Conservation (phyloP, 2,888 invertebrate genomes). For the Creontiades dilutus region DNA sequence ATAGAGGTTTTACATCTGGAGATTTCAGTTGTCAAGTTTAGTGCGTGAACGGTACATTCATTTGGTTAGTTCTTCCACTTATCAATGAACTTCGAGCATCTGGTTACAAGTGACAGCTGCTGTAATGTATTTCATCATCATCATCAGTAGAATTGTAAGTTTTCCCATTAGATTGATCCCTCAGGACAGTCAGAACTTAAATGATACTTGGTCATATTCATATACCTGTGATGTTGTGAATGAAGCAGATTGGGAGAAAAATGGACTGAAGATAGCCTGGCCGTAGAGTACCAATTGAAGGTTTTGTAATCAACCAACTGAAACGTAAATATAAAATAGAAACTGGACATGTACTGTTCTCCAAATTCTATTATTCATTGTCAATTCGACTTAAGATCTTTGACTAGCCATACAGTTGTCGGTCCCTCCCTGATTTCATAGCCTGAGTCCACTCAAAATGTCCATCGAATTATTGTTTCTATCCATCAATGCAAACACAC, state of each 20-base stretch:
- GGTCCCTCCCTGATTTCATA: too few relatives aligned
- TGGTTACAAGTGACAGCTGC: neutral
- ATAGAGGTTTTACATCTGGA: neutral
- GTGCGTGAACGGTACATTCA: neutral
- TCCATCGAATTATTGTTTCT: too few relatives aligned
- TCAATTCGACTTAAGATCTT: too few relatives aligned
- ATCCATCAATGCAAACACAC: too few relatives aligned
- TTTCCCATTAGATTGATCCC: neutral
- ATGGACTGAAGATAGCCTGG: too few relatives aligned
- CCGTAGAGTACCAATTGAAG: neutral
- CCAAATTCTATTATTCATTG: too few relatives aligned
- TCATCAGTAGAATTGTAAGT: neutral
- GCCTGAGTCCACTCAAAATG: too few relatives aligned
- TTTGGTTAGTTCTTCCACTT: neutral
- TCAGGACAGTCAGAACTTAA: neutral
- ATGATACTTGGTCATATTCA: neutral
- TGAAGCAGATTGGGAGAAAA: neutral
- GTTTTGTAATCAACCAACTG: neutral
- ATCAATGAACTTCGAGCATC: neutral
- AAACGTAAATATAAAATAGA: neutral
- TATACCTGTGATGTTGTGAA: neutral
- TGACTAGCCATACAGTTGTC: too few relatives aligned
- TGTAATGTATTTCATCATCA: conserved; percentile 27
- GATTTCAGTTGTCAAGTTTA: neutral
- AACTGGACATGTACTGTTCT: too few relatives aligned